A percentile compares a stretch with the other conserved stretches of the same genome.
These are phyloP conservation scores for Salvator merianae DNA, from an alignment of 2,113 vertebrate genomes.

Conservation along the genomic window DNA sequence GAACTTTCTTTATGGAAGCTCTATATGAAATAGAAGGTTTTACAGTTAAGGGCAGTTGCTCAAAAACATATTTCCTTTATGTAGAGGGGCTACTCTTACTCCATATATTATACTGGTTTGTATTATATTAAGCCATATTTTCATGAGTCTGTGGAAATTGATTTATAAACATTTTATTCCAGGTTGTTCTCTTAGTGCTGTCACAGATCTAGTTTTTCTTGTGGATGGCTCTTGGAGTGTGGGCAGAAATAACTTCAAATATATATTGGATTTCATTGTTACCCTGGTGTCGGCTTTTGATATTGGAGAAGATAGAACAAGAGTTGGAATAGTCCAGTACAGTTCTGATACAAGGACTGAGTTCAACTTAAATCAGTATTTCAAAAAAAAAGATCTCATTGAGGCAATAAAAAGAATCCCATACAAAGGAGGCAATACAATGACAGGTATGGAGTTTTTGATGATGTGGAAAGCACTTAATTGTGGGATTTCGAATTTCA, in stretches of 20 bases:
- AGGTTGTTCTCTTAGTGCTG: conserved; percentile 86
- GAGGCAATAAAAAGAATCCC: conserved; percentile 86
- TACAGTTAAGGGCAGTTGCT: no score
- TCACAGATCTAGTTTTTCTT: conserved; percentile 89
- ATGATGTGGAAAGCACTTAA: neutral
- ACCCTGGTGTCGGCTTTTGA: conserved; percentile 88
- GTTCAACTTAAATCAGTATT: conserved; percentile 86
- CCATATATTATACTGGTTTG: no score
- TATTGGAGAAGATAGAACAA: conserved; percentile 87
- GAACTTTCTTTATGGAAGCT: no score
- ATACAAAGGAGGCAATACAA: conserved; percentile 89
- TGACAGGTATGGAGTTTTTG: conserved; percentile 81
- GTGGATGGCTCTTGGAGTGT: conserved; percentile 93
- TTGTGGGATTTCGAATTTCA: conserved; percentile 21
- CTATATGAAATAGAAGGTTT: no score
- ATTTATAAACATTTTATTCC: conserved; percentile 54
- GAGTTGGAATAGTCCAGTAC: conserved; percentile 93
- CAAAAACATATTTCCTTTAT: neutral
- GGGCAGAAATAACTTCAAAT: conserved; percentile 87
- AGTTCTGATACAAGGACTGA: conserved; percentile 85
- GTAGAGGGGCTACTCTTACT: neutral
- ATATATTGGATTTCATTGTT: conserved; percentile 85
- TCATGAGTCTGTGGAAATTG: neutral
- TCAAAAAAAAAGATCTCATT: conserved; percentile 80
- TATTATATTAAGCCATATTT: neutral